A percentile compares a stretch with the other conserved stretches of the same genome.
Evolutionary conservation across 2,797 vertebrate species (phyloP).

Genomic region (Oreonectes daqikongensis): DNA sequence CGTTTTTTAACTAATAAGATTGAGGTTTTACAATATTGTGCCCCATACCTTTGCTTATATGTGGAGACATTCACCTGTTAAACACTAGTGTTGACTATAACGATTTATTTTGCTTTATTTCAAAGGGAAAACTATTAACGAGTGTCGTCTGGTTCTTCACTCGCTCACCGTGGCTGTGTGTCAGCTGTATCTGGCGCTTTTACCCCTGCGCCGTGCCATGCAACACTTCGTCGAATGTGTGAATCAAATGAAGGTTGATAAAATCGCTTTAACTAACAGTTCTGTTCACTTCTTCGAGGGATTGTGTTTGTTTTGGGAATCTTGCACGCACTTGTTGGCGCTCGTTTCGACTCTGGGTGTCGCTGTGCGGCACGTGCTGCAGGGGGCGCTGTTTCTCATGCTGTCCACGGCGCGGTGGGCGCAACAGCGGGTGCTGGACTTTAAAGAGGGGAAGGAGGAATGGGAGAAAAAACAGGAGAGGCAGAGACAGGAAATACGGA

Average conservation of each 20-base stretch:
- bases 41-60: background rate
- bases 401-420: constrained; percentile 67
- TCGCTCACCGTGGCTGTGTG: constrained; percentile 70
- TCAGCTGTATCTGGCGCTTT: constrained; percentile 75
- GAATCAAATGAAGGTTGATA: no score
- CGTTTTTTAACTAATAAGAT: background rate
- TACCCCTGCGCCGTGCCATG: constrained; percentile 68
- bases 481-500: constrained; percentile 66
- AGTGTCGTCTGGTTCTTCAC: constrained; percentile 75
- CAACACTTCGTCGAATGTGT: constrained; percentile 62
- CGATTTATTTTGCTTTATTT: constrained; percentile 55
- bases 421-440: constrained; percentile 70
- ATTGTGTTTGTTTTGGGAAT: constrained; percentile 69
- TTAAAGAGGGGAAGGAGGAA: constrained; percentile 66
- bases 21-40: background rate
- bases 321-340: constrained; percentile 65
- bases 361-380: constrained; percentile 68
- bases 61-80: background rate
- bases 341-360: constrained; percentile 63
- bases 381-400: constrained; percentile 68
- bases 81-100: background rate
- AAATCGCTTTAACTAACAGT: constrained; percentile 45
- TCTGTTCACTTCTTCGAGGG: constrained; percentile 70
- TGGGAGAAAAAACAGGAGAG: constrained; percentile 69
- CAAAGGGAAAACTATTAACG: constrained; percentile 72